These are phyloP conservation scores for Halictus ligatus DNA, from an alignment of 2,888 invertebrate species.

Conservation along the genomic window DNA sequence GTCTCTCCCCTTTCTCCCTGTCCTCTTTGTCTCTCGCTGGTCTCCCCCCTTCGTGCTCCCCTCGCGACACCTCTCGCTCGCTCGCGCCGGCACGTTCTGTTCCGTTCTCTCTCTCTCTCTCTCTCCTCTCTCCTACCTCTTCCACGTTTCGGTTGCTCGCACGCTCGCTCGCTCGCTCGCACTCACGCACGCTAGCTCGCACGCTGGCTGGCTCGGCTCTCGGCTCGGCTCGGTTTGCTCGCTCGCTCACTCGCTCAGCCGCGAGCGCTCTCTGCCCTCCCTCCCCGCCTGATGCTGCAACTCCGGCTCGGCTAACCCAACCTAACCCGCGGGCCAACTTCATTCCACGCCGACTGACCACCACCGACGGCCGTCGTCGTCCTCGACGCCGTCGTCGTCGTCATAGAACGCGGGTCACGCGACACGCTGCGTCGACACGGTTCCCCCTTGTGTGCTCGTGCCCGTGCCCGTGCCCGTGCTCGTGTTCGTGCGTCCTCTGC, in stretches of 20 bases:
- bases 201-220: slow-evolving; percentile 52
- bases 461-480: not conserved
- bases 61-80: slow-evolving; percentile 76
- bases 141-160: slow-evolving; percentile 83
- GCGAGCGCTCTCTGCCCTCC: slow-evolving; percentile 69
- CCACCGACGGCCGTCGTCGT: slow-evolving; percentile 82
- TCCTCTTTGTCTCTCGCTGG: slow-evolving; percentile 42
- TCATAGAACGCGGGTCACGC: slow-evolving; percentile 67
- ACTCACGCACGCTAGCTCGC: slow-evolving; percentile 56
- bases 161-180: slow-evolving; percentile 76
- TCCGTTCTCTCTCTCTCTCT: slow-evolving; percentile 56
- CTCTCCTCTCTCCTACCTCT: slow-evolving; percentile 73
- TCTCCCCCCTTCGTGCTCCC: slow-evolving; percentile 39
- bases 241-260: slow-evolving; percentile 83
- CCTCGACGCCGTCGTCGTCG: slow-evolving; percentile 77
- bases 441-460: slow-evolving; percentile 40
- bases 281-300: slow-evolving; percentile 72
- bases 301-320: slow-evolving; percentile 80
- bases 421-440: slow-evolving; percentile 64
- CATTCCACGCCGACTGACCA: slow-evolving; percentile 84
- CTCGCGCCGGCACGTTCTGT: slow-evolving; percentile 75
- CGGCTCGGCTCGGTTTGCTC: slow-evolving; percentile 20
- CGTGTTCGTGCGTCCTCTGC: slow-evolving; percentile 46
- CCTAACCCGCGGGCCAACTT: slow-evolving; percentile 83
- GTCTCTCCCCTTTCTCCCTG: slow-evolving; percentile 50